A percentile compares a stretch with the other conserved stretches of the same genome.
These are phyloP conservation scores for Pristionchus arcanus DNA, from an alignment of 2,888 invertebrate genomes.

Conservation along the genomic window DNA sequence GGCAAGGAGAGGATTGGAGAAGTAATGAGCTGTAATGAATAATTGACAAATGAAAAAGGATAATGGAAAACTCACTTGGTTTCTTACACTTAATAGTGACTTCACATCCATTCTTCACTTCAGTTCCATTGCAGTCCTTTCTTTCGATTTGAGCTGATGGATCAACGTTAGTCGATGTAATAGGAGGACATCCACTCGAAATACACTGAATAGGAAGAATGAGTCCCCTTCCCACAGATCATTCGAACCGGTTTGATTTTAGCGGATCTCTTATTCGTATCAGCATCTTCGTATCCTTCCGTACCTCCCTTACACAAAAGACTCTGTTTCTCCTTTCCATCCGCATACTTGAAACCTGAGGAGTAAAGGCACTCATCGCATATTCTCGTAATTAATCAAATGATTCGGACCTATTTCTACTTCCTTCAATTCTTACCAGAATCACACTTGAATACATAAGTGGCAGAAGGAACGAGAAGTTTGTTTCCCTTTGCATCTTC, in stretches of 20 bases:
- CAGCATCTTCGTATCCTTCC: conserved; percentile 34
- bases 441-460: conserved; percentile 5
- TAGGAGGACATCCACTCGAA: conserved; percentile 33
- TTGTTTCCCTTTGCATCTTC: conserved; percentile 34
- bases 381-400: not conserved
- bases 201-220: not conserved
- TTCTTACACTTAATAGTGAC: conserved; percentile 40
- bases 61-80: conserved; percentile 43
- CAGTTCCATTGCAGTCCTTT: not conserved
- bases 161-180: conserved; percentile 47
- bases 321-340: not conserved
- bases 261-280: not conserved
- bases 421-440: not conserved
- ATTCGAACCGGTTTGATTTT: not conserved
- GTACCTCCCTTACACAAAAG: conserved; percentile 35
- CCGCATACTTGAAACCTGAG: conserved; percentile 28
- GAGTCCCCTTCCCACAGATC: not conserved
- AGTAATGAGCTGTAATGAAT: conserved; percentile 30
- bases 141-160: conserved; percentile 28
- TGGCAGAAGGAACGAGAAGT: not conserved
- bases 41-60: not conserved
- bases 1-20: conserved; percentile 35
- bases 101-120: not conserved
- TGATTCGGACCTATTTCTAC: not conserved
- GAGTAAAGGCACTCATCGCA: not conserved